phyloP scores from a whole-genome alignment of 2,797 vertebrate species.

The Anolis apletophallus region DNA sequence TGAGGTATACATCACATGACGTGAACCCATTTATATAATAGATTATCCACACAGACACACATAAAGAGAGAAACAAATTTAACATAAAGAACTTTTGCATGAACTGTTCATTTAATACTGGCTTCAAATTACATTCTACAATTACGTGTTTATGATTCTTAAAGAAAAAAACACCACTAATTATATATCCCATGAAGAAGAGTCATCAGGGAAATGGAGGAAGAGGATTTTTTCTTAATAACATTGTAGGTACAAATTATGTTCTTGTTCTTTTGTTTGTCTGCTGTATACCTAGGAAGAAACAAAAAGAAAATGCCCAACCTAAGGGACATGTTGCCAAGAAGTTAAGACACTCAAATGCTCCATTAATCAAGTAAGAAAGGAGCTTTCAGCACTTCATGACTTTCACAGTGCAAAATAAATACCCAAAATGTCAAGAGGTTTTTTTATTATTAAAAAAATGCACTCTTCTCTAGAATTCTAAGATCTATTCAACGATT shows the following conservation, averaged over 20 bases:
- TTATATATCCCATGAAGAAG: constrained; percentile 25
- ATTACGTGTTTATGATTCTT: neutral
- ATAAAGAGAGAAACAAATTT: neutral
- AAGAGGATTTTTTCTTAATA: constrained; percentile 13
- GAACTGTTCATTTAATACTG: constrained; percentile 21
- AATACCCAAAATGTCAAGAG: constrained; percentile 38
- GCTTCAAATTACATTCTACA: constrained; percentile 31
- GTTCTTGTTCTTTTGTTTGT: constrained; percentile 13
- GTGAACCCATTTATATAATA: no score
- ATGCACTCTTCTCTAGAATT: constrained; percentile 56
- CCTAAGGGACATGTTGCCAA: constrained; percentile 51
- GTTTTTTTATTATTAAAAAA: constrained; percentile 24
- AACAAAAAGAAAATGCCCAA: neutral
- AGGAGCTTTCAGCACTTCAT: constrained; percentile 66
- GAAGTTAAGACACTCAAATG: constrained; percentile 60
- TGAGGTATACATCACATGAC: no score
- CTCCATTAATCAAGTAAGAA: constrained; percentile 71
- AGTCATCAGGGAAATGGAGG: accelerated
- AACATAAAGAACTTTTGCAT: constrained; percentile 37
- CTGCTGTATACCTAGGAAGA: neutral
- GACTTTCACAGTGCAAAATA: constrained; percentile 49
- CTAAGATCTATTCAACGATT: constrained; percentile 63
- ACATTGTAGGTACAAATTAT: constrained; percentile 30
- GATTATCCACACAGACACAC: constrained; percentile 4
- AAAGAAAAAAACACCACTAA: constrained; percentile 1